Evolutionary conservation across 2,888 invertebrate genomes (phyloP).

Genomic region (Polietes domitor): DNA sequence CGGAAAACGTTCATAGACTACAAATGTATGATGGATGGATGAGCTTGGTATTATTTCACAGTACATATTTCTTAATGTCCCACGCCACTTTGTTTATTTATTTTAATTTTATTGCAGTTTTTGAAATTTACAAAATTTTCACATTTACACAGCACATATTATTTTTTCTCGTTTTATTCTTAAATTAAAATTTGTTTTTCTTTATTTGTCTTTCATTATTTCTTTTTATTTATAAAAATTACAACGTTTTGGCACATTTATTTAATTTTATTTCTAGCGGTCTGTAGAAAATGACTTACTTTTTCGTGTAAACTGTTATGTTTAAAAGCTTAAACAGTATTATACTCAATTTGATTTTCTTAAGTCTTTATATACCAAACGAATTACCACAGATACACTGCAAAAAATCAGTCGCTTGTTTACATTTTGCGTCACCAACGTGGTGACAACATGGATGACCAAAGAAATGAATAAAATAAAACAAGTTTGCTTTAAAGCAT

Average conservation of each 20-base stretch:
- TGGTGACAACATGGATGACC: neutral
- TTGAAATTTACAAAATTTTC: neutral
- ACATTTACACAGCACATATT: neutral
- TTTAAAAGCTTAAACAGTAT: conserved; percentile 65
- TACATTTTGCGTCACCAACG: neutral
- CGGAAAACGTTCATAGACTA: no score
- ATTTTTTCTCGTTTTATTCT: neutral
- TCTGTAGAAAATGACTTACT: conserved; percentile 57
- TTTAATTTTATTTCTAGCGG: conserved; percentile 14
- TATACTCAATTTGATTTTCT: conserved; percentile 61
- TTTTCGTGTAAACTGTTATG: conserved; percentile 58
- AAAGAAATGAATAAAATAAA: conserved; percentile 30
- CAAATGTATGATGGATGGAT: no score
- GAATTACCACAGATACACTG: conserved; percentile 57
- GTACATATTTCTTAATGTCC: neutral
- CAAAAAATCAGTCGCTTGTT: conserved; percentile 38
- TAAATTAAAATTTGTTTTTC: neutral
- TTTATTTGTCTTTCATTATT: neutral
- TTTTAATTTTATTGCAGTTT: neutral
- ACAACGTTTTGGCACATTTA: neutral
- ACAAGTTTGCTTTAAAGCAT: no score
- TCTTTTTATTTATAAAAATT: neutral
- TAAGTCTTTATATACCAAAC: conserved; percentile 64
- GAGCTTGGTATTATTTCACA: no score
- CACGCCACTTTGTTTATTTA: neutral